phyloP scores from a whole-genome alignment of 1,140 invertebrate genomes.

The Bombus pascuorum region DNA sequence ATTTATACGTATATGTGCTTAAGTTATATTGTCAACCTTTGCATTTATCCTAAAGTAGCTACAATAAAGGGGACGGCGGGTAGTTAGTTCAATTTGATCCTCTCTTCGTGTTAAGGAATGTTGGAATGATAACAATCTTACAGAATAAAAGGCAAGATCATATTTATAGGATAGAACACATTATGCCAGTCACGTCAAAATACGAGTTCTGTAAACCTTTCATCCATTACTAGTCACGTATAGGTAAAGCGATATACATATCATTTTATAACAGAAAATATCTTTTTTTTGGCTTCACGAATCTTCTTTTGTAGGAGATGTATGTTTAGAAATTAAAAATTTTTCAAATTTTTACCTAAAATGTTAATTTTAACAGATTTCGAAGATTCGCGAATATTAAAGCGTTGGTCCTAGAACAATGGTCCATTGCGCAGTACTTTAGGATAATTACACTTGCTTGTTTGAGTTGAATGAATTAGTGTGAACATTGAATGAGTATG shows the following conservation, averaged over 20 bases:
- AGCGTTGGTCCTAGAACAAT: not conserved
- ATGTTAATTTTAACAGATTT: not conserved
- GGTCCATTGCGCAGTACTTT: no score
- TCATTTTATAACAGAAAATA: not conserved
- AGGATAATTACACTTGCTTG: no score
- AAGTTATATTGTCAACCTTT: no score
- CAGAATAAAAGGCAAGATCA: not conserved
- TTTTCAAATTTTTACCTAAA: not conserved
- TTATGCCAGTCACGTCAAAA: not conserved
- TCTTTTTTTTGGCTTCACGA: not conserved
- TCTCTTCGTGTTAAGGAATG: no score
- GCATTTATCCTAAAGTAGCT: no score
- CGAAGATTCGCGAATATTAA: not conserved
- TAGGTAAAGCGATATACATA: not conserved
- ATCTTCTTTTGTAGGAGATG: not conserved
- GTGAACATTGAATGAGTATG: no score
- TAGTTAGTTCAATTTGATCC: no score
- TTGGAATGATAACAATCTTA: not conserved
- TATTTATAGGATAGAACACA: not conserved
- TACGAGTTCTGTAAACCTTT: not conserved
- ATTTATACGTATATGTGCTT: no score
- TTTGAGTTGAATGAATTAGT: no score
- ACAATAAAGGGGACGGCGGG: no score
- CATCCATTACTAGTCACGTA: not conserved
- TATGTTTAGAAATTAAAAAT: not conserved